Evolutionary conservation across 2,888 invertebrate genomes (phyloP).

Genomic region (Diplolepis rosae): DNA sequence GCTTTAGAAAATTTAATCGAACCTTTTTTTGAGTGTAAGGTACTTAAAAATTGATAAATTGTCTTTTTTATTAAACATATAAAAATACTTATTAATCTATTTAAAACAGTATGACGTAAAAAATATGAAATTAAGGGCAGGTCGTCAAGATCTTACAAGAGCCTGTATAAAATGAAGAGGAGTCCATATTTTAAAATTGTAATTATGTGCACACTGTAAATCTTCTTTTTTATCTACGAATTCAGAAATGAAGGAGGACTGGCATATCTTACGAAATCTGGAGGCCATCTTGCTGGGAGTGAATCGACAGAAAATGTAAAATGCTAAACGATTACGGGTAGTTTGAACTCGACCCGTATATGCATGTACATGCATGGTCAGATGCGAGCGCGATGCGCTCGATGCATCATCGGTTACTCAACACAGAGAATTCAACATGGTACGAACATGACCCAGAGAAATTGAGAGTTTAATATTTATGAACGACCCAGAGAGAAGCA

Average conservation of each 20-base stretch:
- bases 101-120: too few species aligned
- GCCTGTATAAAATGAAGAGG: too few species aligned
- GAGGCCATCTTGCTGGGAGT: conserved; percentile 31
- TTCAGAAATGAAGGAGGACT: background rate
- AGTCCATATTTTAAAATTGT: too few species aligned
- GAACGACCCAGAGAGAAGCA: conserved; percentile 58
- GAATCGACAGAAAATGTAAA: conserved; percentile 45
- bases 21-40: too few species aligned
- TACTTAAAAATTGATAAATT: too few species aligned
- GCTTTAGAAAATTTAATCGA: too few species aligned
- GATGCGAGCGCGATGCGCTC: conserved; percentile 47
- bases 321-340: conserved; percentile 51
- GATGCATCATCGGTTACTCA: conserved; percentile 61
- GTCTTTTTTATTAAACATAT: too few species aligned
- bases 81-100: too few species aligned
- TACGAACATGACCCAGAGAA: conserved; percentile 56
- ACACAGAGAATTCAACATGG: conserved; percentile 38
- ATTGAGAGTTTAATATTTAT: conserved; percentile 67
- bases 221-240: background rate
- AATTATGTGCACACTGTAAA: too few species aligned
- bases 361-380: conserved; percentile 53
- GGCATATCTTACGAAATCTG: conserved; percentile 13
- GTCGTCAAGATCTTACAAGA: too few species aligned
- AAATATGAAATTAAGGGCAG: too few species aligned
- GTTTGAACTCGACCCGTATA: conserved; percentile 47